phyloP scores from a whole-genome alignment of 1,140 invertebrate genomes.

The Belonocnema kinseyi region DNA sequence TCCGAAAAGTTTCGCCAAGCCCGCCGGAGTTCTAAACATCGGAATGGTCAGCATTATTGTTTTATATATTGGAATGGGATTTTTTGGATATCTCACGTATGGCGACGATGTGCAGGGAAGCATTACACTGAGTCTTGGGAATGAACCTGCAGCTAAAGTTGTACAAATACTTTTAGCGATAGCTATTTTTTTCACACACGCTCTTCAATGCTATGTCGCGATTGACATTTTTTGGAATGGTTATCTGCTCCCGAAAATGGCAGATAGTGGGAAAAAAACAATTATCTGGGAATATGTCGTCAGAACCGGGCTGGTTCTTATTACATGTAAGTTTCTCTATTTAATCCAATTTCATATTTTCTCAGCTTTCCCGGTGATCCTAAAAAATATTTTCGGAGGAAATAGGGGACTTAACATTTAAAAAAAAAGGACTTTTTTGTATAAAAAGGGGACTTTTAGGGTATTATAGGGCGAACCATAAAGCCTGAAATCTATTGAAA shows the following conservation, averaged over 20 bases:
- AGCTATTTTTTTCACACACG: constrained; percentile 90
- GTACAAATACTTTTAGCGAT: constrained; percentile 87
- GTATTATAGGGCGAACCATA: too few species aligned
- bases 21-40: constrained; percentile 85
- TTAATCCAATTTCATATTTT: too few species aligned
- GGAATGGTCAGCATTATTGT: constrained; percentile 84
- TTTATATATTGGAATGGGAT: constrained; percentile 85
- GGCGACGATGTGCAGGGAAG: constrained; percentile 80
- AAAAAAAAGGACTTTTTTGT: too few species aligned
- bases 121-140: constrained; percentile 82
- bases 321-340: constrained; percentile 83
- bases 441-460: too few species aligned
- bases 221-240: constrained; percentile 91
- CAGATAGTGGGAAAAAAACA: constrained; percentile 61
- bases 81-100: constrained; percentile 88
- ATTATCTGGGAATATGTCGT: constrained; percentile 82
- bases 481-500: too few species aligned
- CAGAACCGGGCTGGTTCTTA: constrained; percentile 81
- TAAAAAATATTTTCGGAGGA: too few species aligned
- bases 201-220: constrained; percentile 92
- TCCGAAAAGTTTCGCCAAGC: constrained; percentile 82
- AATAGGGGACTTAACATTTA: too few species aligned
- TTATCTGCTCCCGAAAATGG: constrained; percentile 71
- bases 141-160: constrained; percentile 79
- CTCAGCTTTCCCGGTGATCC: too few species aligned